Base-by-base conservation (phyloP, 2,888 invertebrate species). In the Epirrita christyi region DNA sequence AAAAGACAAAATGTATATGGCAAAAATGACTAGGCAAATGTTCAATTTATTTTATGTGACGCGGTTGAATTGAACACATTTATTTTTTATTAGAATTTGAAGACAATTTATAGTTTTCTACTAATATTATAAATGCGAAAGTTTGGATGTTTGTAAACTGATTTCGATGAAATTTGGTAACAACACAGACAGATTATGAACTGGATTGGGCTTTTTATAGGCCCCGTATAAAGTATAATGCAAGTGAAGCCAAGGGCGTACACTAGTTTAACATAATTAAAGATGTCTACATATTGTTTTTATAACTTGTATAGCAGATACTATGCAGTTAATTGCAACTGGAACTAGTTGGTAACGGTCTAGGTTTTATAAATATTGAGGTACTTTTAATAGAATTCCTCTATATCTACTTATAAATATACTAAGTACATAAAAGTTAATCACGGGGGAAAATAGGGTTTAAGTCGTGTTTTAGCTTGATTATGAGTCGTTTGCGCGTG, bases 401-500 rank as follows among this genome's bases (percentile, higher is more conserved):
- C 21, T 4, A 21, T 21, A 21, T 21, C 2, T 21, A 2, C 21
- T 21, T n/a, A n/a, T n/a, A n/a, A n/a, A n/a, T n/a, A n/a, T n/a
- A 21, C 4, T 21, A 21, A 21, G 21, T 21, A 21, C 21, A 21
- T 50, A 34, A 29, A 36, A 49, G 34, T 40, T 54, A 37, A 56
- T 32, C 41, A 51, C 21, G 37, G 42, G n/a, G 38, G 15, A 52
- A 56, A 61, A 62, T 50, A 27, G 38, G 47, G 49, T 55, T 52
- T 49, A 46, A 43, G 59, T 57, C 48, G 41, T 46, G 75, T 9
- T 84, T 47, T 34, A 48, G 50, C 37, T 57, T 10, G 41, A 59
- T 55, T 61, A 86, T 83, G 77, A 81, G 80, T 79, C 75, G 78
- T 83, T 79, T 79, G 74, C 67, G 71, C 68, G 75, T 78, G 78